phyloP scores from a whole-genome alignment of 1,140 invertebrate species.

The Phymastichus coffea region DNA sequence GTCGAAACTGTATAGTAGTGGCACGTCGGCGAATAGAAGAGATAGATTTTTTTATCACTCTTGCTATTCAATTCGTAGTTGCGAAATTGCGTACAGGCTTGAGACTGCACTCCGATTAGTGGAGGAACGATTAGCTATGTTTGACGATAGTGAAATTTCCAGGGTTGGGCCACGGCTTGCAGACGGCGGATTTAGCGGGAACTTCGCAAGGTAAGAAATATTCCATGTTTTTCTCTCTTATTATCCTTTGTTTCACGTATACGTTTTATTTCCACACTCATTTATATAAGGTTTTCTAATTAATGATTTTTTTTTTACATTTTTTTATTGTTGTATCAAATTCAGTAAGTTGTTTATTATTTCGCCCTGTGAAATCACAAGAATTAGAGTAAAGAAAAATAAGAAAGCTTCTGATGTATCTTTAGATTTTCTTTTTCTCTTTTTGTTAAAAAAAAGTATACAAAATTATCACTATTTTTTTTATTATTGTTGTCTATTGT shows the following conservation, averaged over 20 bases:
- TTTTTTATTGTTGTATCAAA: conserved; percentile 8
- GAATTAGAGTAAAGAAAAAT: conserved; percentile 26
- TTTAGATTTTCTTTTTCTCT: conserved; percentile 13
- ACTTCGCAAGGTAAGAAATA: conserved; percentile 81
- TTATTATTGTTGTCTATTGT: neutral
- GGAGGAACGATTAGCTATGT: conserved; percentile 43
- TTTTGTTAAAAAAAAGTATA: conserved; percentile 17
- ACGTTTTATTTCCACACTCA: no score
- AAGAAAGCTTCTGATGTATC: conserved; percentile 25
- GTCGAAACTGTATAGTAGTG: conserved; percentile 1
- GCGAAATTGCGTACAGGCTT: conserved; percentile 55
- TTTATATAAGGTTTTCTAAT: neutral
- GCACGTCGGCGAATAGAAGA: no score
- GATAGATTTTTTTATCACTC: no score
- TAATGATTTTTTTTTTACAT: conserved; percentile 3
- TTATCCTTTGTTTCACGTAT: no score
- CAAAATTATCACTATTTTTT: no score
- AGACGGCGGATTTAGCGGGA: conserved; percentile 72
- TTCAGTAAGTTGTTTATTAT: neutral
- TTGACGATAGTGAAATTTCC: conserved; percentile 58
- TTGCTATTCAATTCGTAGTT: conserved; percentile 39
- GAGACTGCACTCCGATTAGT: conserved; percentile 25
- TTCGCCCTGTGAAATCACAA: conserved; percentile 44
- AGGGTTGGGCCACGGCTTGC: conserved; percentile 67
- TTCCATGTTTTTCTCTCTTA: conserved; percentile 28